Evolutionary conservation across 2,797 vertebrate genomes (phyloP), one percentile per base, ranked within the genome.

Genomic region (Leptatherina wallacei): DNA sequence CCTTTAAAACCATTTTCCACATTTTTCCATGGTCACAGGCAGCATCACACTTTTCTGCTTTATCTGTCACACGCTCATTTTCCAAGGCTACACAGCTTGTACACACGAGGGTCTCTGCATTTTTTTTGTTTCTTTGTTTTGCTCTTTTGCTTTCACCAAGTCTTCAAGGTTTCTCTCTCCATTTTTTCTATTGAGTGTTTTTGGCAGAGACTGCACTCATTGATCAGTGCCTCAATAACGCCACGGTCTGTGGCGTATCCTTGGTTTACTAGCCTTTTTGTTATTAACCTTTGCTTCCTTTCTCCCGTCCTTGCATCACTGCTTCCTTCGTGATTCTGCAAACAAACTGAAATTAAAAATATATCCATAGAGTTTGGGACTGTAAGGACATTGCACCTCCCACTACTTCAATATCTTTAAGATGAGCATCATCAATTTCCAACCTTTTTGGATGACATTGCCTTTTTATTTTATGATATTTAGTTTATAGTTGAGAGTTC

Each of bases 181-280:
- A 30, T 33, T n/a, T 27, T 33, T 33, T 32, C 3, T 10, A 33
- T 66, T 60, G 32, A 57, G n/a, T 58, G 8, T 7, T 52, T 74
- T 38, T 65, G 72, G 61, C 75, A 56, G 64, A 73, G 32, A 59
- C 64, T 66, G 65, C 67, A 40, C 66, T 71, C 77, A 81, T 70
- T 71, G 67, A 84, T 75, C 66, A 68, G 68, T 63, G 24, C 13
- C 55, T 83, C 51, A 51, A 74, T 69, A 67, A 83, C 73, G 55
- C 59, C 36, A 3, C 62, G 38, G 7, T 68, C 20, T 30, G 56
- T 72, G 63, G 56, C 68, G 36, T 42, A 56, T 54, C 54, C 40
- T 42, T 60, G 0, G 12, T 54, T 70, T 18, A 2, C 18, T 52
- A 30, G 40, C 14, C 30, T 58, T 54, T 73, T 29, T 24, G 12